A percentile compares a stretch with the other conserved stretches of the same genome.
These are phyloP conservation scores for Picathartes gymnocephalus DNA, from an alignment of 2,113 vertebrate species.

Conservation along the genomic window DNA sequence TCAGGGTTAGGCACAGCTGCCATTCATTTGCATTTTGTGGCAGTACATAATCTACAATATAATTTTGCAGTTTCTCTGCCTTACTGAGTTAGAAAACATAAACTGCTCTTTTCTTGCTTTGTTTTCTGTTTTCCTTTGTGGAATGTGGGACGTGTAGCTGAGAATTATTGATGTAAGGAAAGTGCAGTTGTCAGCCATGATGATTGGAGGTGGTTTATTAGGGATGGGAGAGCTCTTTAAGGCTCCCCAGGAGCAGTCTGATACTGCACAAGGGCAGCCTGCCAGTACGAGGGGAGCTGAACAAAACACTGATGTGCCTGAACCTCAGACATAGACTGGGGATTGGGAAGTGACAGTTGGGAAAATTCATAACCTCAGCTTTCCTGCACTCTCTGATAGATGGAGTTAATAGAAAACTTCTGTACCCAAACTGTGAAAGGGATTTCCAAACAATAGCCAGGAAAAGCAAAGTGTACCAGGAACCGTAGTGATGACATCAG, in stretches of 20 bases:
- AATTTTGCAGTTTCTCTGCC: background rate
- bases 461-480: background rate
- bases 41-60: background rate
- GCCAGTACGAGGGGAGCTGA: background rate
- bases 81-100: background rate
- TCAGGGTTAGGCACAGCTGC: background rate
- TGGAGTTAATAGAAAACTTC: background rate
- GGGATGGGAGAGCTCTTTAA: background rate
- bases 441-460: background rate
- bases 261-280: background rate
- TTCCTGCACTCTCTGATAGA: background rate
- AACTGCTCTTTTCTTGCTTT: background rate
- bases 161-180: background rate
- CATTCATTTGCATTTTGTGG: conserved; percentile 38
- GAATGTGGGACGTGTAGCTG: background rate
- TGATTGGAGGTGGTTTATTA: background rate
- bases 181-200: background rate
- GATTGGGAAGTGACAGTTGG: background rate
- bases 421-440: background rate
- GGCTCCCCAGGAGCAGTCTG: background rate
- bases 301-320: background rate
- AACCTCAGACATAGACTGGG: background rate
- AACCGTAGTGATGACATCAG: background rate
- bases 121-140: background rate
- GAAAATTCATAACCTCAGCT: background rate